phyloP scores from a whole-genome alignment of 2,113 vertebrate species.

The Chionomys nivalis region DNA sequence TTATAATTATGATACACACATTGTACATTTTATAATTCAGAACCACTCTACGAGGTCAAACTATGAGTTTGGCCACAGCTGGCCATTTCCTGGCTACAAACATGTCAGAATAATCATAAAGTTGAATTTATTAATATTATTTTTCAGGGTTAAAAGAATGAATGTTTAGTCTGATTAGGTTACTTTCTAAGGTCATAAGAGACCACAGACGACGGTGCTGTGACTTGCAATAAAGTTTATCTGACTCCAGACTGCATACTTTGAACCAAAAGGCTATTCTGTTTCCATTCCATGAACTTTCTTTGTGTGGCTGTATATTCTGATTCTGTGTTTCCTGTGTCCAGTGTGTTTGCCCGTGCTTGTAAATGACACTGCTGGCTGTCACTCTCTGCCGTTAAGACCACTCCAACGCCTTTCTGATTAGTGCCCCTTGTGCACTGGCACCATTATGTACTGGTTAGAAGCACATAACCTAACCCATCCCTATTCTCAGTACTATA shows the following conservation, averaged over 20 bases:
- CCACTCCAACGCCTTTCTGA: not conserved
- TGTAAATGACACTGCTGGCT: not conserved
- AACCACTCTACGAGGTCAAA: not conserved
- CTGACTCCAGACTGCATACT: not conserved
- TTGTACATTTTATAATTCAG: not conserved
- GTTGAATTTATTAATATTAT: not conserved
- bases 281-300: not conserved
- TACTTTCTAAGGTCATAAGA: not conserved
- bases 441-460: not conserved
- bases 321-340: not conserved
- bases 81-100: not conserved
- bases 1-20: not conserved
- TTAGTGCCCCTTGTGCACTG: not conserved
- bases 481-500: not conserved
- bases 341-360: not conserved
- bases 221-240: not conserved
- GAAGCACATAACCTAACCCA: not conserved
- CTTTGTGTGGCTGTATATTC: not conserved
- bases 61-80: not conserved
- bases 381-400: not conserved
- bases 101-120: not conserved
- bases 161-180: not conserved
- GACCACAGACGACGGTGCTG: not conserved
- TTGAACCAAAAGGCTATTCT: not conserved
- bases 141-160: not conserved